A percentile compares a stretch with the other conserved stretches of the same genome.
phyloP scores from a whole-genome alignment of 2,113 vertebrate genomes.

The Dipodomys ordii region DNA sequence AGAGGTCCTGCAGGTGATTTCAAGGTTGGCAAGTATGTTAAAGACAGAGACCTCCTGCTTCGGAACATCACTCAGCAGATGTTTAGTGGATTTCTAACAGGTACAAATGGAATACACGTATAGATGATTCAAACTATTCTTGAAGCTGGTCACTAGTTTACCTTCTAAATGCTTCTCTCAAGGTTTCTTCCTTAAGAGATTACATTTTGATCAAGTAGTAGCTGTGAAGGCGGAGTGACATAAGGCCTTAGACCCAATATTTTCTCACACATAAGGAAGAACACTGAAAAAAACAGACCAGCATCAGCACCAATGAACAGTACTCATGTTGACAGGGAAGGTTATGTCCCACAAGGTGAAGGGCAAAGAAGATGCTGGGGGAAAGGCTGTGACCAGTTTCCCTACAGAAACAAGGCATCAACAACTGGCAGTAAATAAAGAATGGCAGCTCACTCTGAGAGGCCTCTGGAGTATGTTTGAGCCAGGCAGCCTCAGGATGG shows the following conservation, averaged over 20 bases:
- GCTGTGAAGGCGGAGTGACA: neutral
- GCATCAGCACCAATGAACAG: neutral
- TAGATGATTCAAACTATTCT: neutral
- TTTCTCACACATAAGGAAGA: neutral
- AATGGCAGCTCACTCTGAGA: neutral
- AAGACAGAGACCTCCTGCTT: neutral
- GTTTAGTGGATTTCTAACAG: no score
- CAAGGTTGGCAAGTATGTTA: accelerated
- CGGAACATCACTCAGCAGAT: neutral
- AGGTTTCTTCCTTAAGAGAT: neutral
- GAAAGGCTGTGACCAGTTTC: neutral
- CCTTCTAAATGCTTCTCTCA: neutral
- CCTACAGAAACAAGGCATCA: neutral
- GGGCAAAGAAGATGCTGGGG: neutral
- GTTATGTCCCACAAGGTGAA: neutral
- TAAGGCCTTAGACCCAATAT: no score
- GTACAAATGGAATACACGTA: neutral
- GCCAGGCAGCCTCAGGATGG: neutral
- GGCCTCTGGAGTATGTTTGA: accelerated
- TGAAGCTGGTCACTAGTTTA: neutral
- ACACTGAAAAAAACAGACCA: neutral
- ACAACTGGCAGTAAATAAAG: neutral
- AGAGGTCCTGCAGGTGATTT: neutral
- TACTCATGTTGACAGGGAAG: neutral
- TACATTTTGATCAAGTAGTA: neutral